Base-by-base conservation (phyloP, 2,113 vertebrate species). In the Panurus biarmicus region DNA sequence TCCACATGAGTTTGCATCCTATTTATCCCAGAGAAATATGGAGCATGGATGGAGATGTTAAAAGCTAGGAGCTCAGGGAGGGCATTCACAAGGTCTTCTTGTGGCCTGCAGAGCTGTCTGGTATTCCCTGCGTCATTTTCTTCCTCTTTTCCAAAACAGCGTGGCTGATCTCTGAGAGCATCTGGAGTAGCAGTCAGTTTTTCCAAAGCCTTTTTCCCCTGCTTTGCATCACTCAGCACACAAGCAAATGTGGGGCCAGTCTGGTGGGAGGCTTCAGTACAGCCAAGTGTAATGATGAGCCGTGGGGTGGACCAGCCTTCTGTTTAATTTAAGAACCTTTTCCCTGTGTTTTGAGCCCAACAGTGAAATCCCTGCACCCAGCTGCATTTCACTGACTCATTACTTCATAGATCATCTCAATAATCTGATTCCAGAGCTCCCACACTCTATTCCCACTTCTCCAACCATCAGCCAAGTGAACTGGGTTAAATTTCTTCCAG, bases 351-450 rank as follows among this genome's bases (percentile, higher is more conserved):
- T 93, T 26, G n/a, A 95, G 79, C 79, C 90, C 87, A 93, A 4
- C 48, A 57, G 79, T 33, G 69, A 95, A 94, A 95, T 85, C 69
- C 85, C 44, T 53, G n/a, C 28, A 57, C 86, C 91, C 93, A 95
- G 85, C 85, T 93, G 88, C 85, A 93, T 95, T 96, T 96, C 85
- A 71, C 76, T 95, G 95, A 89, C 89, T 97, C 93, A 90, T 95
- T 96, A 93, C 94, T 92, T 95, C 92, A 95, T 97, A 93, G 91
- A 96, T 97, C 87, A 91, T 95, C 56, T 95, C 83, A 90, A 95
- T 97, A 93, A 97, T 96, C 75, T 94, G 78, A 83, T 95, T 96
- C 82, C 95, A 95, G 79, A 90, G 85, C 95, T 95, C 95, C 82
- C 92, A 93, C 87, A 81, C 82, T 93, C 44, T 91, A 95, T 97